Base-by-base conservation (phyloP, 2,888 invertebrate species). In the Seira sanloemensis region DNA sequence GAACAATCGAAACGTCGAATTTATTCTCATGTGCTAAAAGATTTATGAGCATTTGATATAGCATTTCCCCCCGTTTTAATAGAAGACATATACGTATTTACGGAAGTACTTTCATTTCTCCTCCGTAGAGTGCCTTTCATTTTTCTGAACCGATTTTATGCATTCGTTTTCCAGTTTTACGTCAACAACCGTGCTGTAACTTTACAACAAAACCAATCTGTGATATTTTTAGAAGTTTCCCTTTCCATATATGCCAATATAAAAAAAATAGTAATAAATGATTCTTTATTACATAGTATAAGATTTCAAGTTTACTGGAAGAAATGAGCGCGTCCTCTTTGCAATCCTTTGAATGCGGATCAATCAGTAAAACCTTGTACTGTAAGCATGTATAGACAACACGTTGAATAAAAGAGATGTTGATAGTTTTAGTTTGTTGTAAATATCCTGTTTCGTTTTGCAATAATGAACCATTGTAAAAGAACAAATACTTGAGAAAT, bases 221-320 rank as follows among this genome's bases (percentile, higher is more conserved):
- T 84, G 84, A 84, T 84, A 84, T 50, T 16, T 71, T 71, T 75
- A 84, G 84, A 69, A 62, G 68, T 84, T 83, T 78, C 79, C 75
- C n/a, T 58, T 84, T 84, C 75, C 54, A 62, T 68, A 69, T 71
- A 71, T 84, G 84, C 79, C 84, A 84, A 66, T 66, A 21, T 66
- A 7, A 37, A 37, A 37, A 12, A 37, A 37, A 37, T 12, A 7
- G 37, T 37, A n/a, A n/a, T n/a, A n/a, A n/a, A n/a, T n/a, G n/a
- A n/a, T n/a, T n/a, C n/a, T n/a, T n/a, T n/a, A n/a, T n/a, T n/a
- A n/a, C n/a, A n/a, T n/a, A n/a, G n/a, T n/a, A n/a, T n/a, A n/a
- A n/a, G n/a, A n/a, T n/a, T n/a, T n/a, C n/a, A n/a, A n/a, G n/a
- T n/a, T n/a, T n/a, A n/a, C n/a, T n/a, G n/a, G n/a, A n/a, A n/a